These are phyloP conservation scores for Spodoptera litura DNA, from an alignment of 1,140 invertebrate genomes.

Conservation along the genomic window DNA sequence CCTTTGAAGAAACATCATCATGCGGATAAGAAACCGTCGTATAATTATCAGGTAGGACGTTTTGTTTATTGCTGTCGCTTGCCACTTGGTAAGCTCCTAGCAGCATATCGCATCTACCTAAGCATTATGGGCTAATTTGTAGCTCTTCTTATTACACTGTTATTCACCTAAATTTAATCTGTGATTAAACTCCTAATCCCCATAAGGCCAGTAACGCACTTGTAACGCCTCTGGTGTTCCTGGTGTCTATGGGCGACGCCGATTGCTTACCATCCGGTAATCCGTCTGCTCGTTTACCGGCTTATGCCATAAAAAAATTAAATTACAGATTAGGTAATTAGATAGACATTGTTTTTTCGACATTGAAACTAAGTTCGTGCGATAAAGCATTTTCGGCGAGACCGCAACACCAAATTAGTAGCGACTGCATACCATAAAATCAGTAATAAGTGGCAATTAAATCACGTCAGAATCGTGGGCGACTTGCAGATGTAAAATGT, in stretches of 20 bases:
- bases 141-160: background rate
- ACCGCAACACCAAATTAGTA: constrained; percentile 29
- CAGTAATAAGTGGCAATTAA: constrained; percentile 45
- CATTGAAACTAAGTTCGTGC: constrained; percentile 43
- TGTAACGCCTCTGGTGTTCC: too few species aligned
- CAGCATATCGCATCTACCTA: background rate
- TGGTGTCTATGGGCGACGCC: too few species aligned
- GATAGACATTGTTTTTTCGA: constrained; percentile 8
- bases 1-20: constrained; percentile 67
- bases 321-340: constrained; percentile 1
- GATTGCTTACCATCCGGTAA: too few species aligned
- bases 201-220: too few species aligned
- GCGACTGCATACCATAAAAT: constrained; percentile 44
- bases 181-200: too few species aligned
- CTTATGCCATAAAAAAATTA: too few species aligned
- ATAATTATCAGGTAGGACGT: constrained; percentile 67
- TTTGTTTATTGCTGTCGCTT: background rate
- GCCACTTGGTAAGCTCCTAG: background rate
- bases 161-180: background rate
- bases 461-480: constrained; percentile 32
- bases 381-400: constrained; percentile 33
- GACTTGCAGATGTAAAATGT: constrained; percentile 23
- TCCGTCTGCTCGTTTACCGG: too few species aligned
- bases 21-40: constrained; percentile 62
- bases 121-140: too few species aligned